Base-by-base conservation (phyloP, 2,888 invertebrate species). In the Alloscopus bannaensis region DNA sequence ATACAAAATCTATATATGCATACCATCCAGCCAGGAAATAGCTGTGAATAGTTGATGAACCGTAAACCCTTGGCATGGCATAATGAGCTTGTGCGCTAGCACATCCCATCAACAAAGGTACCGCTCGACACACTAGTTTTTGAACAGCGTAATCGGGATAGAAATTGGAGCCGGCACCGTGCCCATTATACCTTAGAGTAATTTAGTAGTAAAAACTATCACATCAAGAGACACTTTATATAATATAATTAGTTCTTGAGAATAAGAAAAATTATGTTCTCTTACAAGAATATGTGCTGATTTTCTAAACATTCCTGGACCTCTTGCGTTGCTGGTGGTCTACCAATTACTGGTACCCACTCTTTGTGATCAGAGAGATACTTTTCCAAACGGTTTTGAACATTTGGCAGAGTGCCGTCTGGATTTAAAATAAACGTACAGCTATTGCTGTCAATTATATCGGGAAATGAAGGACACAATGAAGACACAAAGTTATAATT, bases 131-230 rank as follows among this genome's bases (percentile, higher is more conserved):
- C 0, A 89, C 87, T 22, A 90, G 88, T 50, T 90, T 90, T 88
- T 91, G 90, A 59, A 93, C 88, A 81, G 87, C 89, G 87, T 90
- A 90, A 26, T 90, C 89, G 22, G 90, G 88, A 40, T 92, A 90
- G 86, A 92, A 91, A 86, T 92, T 91, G 77, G 91, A 91, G 0
- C 94, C 94, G 87, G 91, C 92, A 1, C 94, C 94, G 89, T 95
- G 94, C 0, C 94, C 95, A 87, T 92, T 92, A 88, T 94, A 94
- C 62, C 93, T 93, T 87, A 36, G 36, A 6, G 36, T 36, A 36
- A 8, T 13, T 36, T 36, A 8, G 36, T 8, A 36, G 36, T 36
- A 13, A 8, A 6, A 8, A 13, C 36, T 36, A 36, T 36, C 36
- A 13, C 13, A 36, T 36, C 36, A 13, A 8, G 13, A 8, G 36